Evolutionary conservation across 2,888 invertebrate species (phyloP).

Genomic region (Rhamnusium bicolor): DNA sequence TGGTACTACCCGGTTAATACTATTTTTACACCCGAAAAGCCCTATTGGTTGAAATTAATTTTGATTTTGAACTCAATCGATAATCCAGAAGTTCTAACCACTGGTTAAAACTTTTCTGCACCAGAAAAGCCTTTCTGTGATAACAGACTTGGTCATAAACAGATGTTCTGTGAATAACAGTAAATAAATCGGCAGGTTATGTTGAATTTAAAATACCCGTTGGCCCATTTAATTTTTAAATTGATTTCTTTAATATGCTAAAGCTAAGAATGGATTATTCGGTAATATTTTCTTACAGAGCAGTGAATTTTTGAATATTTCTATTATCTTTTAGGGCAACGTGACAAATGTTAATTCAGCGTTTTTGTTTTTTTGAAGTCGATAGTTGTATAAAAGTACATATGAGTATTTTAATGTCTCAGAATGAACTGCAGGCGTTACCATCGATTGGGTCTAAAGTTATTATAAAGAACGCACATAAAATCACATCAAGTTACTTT

Average conservation of each 20-base stretch:
- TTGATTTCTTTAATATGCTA: not conserved
- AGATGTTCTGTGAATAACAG: too few species aligned
- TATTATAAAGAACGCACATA: constrained; percentile 21
- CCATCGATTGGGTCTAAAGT: constrained; percentile 22
- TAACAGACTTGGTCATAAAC: too few species aligned
- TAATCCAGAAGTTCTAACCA: too few species aligned
- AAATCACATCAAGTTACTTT: not conserved
- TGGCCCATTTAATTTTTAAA: not conserved
- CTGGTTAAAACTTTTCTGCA: too few species aligned
- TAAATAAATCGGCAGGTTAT: too few species aligned
- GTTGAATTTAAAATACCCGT: not conserved
- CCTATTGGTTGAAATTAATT: too few species aligned
- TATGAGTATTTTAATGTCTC: constrained; percentile 28
- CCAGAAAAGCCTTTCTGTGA: too few species aligned
- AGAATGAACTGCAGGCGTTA: constrained; percentile 7
- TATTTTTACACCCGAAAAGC: too few species aligned
- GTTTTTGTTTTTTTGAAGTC: constrained; percentile 26
- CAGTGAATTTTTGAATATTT: not conserved
- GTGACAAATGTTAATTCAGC: constrained; percentile 28
- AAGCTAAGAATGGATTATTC: not conserved
- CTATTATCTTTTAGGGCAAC: constrained; percentile 24
- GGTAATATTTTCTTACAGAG: not conserved
- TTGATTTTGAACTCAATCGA: too few species aligned
- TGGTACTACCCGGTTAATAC: too few species aligned
- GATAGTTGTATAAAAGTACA: constrained; percentile 26